These are phyloP conservation scores for Calonectris borealis DNA, from an alignment of 2,113 vertebrate genomes.

Conservation along the genomic window DNA sequence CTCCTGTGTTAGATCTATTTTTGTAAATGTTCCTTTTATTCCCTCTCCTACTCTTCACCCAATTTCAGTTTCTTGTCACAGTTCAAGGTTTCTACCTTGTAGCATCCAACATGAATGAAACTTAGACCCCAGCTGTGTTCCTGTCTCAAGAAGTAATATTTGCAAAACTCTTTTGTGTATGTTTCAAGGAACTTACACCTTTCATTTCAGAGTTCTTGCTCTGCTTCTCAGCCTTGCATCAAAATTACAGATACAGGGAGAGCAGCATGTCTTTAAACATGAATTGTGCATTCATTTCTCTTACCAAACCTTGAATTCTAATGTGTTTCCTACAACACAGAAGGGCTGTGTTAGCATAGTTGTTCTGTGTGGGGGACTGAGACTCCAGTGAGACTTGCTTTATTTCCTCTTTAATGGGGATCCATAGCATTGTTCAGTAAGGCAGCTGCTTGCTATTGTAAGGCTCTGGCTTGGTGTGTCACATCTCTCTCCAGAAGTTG, in stretches of 20 bases:
- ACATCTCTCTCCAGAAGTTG: background rate
- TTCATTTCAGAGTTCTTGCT: background rate
- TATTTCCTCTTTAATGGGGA: slow-evolving; percentile 40
- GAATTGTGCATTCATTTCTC: background rate
- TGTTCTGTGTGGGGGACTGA: background rate
- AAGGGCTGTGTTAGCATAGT: slow-evolving; percentile 7
- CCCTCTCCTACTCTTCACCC: background rate
- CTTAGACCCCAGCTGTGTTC: background rate
- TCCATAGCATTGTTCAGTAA: slow-evolving; percentile 11
- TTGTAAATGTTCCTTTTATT: background rate
- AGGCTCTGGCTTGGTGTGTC: background rate
- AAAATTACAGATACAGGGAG: background rate
- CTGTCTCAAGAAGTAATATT: background rate
- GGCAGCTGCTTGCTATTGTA: slow-evolving; percentile 1
- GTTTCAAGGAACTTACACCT: background rate
- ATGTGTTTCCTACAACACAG: background rate
- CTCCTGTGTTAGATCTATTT: background rate
- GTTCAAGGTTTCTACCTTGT: background rate
- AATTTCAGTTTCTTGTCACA: background rate
- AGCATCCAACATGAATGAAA: background rate
- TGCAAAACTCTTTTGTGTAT: background rate
- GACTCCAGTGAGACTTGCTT: background rate
- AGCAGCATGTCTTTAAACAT: background rate
- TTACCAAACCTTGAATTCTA: background rate
- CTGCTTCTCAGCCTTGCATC: background rate